A percentile compares a stretch with the other conserved stretches of the same genome.
Evolutionary conservation across 1,140 invertebrate species (phyloP).

Genomic region (Drosophila nigrodunni): DNA sequence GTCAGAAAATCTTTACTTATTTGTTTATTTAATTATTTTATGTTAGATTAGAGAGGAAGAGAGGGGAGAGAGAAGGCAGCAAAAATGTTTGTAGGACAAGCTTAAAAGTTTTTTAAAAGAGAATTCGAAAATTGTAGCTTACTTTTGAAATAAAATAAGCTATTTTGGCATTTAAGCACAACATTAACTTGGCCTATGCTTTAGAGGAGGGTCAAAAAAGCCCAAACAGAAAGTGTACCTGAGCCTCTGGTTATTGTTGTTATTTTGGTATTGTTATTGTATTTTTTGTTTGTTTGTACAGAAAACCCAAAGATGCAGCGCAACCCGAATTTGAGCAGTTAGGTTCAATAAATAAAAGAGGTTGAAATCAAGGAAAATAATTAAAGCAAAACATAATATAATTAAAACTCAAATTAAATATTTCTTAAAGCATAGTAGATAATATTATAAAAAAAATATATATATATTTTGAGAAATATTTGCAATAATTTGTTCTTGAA

Average conservation of each 20-base stretch:
- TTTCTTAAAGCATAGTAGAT: slow-evolving; percentile 65
- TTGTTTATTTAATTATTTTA: slow-evolving; percentile 51
- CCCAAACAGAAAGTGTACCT: slow-evolving; percentile 58
- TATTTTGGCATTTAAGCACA: slow-evolving; percentile 55
- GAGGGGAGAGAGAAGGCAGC: slow-evolving; percentile 62
- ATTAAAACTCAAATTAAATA: slow-evolving; percentile 42
- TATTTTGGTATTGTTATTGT: slow-evolving; percentile 24
- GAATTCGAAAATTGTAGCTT: slow-evolving; percentile 70
- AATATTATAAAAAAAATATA: background rate
- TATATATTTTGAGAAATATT: slow-evolving; percentile 69
- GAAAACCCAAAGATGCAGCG: slow-evolving; percentile 69
- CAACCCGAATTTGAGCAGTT: slow-evolving; percentile 70
- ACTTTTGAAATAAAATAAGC: slow-evolving; percentile 76
- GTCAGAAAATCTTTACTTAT: slow-evolving; percentile 70
- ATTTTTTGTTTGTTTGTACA: slow-evolving; percentile 31
- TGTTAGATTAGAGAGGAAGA: slow-evolving; percentile 52
- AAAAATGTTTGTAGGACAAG: slow-evolving; percentile 76
- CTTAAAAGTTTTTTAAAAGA: slow-evolving; percentile 70
- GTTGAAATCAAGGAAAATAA: slow-evolving; percentile 40
- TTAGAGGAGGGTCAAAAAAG: slow-evolving; percentile 35
- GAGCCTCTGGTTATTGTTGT: slow-evolving; percentile 44
- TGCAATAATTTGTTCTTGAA: slow-evolving; percentile 75
- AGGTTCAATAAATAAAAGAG: slow-evolving; percentile 36
- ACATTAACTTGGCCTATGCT: slow-evolving; percentile 51
- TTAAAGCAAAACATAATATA: slow-evolving; percentile 49